Evolutionary conservation across 2,888 invertebrate genomes (phyloP), one percentile per base, ranked within the genome.

Genomic region (Hemaris fuciformis): DNA sequence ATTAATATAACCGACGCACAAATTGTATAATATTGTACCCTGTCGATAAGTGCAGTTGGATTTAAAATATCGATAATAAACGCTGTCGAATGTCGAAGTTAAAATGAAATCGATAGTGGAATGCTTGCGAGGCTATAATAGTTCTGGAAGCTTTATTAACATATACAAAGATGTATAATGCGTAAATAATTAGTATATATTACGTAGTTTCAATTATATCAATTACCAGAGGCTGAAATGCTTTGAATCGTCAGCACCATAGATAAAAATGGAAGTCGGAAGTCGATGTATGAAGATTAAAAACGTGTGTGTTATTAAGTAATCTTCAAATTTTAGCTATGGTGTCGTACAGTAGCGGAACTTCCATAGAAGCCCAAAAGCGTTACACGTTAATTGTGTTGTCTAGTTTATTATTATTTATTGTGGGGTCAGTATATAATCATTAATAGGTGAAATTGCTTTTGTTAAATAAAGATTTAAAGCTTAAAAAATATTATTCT

Each of bases 111-210:
- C 8, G 23, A 43, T 57, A 48, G 57, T 42, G 34, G 18, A 48
- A 62, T 43, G 45, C 45, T 61, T 43, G 57, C 23, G 64, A 67
- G 65, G 70, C 67, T 68, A 68, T 45, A 13, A 59, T 60, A 45
- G 45, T 48, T 62, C 61, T 64, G 58, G 27, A 20, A 61, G 67
- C 66, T 71, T 69, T 63, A 65, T 62, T 65, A 69, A 66, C 62
- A 59, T 62, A 43, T 64, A 62, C 43, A 46, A 41, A 53, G 25
- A 56, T 63, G 61, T 62, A 38, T 48, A 23, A 48, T 62, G 57
- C 58, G 60, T 48, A 60, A 41, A 10, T 38, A 57, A 60, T 48
- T 60, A 41, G 10, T 38, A 57, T 38, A 10, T 4, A 15, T 3
- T 41, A 48, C 38, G 18, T 53, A 20, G 31, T 18, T 18, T 20